These are phyloP conservation scores for Pipa parva DNA, from an alignment of 2,113 vertebrate genomes.

Conservation along the genomic window DNA sequence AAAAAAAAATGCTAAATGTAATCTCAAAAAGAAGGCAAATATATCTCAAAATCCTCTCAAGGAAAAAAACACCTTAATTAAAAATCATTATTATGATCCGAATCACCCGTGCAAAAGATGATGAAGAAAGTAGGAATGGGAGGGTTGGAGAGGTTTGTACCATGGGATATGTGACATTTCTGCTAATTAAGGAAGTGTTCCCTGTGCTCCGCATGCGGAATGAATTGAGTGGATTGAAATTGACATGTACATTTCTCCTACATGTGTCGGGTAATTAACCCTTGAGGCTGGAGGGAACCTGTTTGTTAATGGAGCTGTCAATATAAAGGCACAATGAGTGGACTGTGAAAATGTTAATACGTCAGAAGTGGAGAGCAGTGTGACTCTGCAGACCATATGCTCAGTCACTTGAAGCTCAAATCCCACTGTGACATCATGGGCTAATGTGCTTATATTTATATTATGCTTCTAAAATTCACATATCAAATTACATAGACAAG, in stretches of 20 bases:
- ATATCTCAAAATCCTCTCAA: slow-evolving; percentile 7
- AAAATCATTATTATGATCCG: slow-evolving; percentile 34
- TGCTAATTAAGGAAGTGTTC: slow-evolving; percentile 38
- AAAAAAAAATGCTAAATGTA: slow-evolving; percentile 7
- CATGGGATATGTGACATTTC: slow-evolving; percentile 39
- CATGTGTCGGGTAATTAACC: slow-evolving; percentile 41
- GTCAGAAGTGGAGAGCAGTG: not conserved
- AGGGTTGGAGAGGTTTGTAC: slow-evolving; percentile 5
- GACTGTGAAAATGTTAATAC: slow-evolving; percentile 17
- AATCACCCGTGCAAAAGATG: slow-evolving; percentile 24
- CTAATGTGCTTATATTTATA: no score
- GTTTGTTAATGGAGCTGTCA: slow-evolving; percentile 37
- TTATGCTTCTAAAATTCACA: no score
- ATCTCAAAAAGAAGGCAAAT: slow-evolving; percentile 12
- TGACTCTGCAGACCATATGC: no score
- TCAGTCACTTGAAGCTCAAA: not conserved
- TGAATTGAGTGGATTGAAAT: slow-evolving; percentile 41
- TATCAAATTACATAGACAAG: no score
- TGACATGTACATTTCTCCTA: slow-evolving; percentile 31
- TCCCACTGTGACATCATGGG: no score
- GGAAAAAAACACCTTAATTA: slow-evolving; percentile 26
- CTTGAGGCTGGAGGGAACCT: slow-evolving; percentile 24
- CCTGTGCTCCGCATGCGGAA: slow-evolving; percentile 26
- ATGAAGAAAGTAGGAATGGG: slow-evolving; percentile 16
- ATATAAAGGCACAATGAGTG: not conserved